Evolutionary conservation across 2,888 invertebrate species (phyloP).

Genomic region (Polymixis lichenea): DNA sequence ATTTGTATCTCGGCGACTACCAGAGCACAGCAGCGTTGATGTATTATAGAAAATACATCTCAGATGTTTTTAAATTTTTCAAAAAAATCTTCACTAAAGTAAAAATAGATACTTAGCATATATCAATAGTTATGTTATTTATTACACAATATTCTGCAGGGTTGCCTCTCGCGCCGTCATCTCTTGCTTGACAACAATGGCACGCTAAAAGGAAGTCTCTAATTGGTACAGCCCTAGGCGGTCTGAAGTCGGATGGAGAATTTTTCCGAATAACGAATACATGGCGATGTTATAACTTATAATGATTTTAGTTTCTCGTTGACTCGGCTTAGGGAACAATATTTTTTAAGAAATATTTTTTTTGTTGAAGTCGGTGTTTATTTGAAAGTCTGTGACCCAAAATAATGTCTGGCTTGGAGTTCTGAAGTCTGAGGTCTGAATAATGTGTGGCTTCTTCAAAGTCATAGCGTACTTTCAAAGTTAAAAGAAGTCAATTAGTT

Average conservation of each 20-base stretch:
- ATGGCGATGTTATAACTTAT: constrained; percentile 65
- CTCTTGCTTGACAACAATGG: constrained; percentile 54
- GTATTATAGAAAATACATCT: neutral
- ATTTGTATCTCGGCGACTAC: no score
- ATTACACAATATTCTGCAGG: constrained; percentile 48
- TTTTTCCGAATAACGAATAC: constrained; percentile 54
- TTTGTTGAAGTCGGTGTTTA: neutral
- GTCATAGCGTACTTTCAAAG: neutral
- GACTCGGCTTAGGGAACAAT: neutral
- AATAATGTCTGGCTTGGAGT: neutral
- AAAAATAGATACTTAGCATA: neutral
- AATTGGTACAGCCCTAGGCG: constrained; percentile 86
- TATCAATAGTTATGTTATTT: constrained; percentile 38
- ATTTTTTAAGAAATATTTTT: constrained; percentile 12
- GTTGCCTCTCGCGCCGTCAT: constrained; percentile 25
- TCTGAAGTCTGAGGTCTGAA: neutral
- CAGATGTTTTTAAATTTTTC: neutral
- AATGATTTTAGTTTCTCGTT: constrained; percentile 57
- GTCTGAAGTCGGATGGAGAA: constrained; percentile 75
- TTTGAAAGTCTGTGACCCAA: neutral
- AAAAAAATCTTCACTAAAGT: neutral
- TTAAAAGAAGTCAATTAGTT: neutral
- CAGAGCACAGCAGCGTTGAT: neutral
- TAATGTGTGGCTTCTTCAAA: neutral
- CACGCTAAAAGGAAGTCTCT: constrained; percentile 76